Evolutionary conservation across 2,888 invertebrate genomes (phyloP), one percentile per base, ranked within the genome.

Genomic region (Chymomyza caudatula): DNA sequence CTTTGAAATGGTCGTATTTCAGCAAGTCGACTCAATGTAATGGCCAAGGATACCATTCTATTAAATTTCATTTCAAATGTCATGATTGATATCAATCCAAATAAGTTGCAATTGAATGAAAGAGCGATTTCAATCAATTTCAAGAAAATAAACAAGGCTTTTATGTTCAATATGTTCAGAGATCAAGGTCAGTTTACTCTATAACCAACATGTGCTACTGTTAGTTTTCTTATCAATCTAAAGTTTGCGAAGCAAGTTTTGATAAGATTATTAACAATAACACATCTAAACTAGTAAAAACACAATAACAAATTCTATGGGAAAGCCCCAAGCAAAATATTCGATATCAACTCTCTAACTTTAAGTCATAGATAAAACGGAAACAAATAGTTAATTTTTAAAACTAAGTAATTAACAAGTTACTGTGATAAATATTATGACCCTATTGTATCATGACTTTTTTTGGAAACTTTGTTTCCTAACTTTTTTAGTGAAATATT

Each of bases 331-430:
- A 6, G n/a, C 29, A 63, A 60, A 63, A 59, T 3, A 3, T 11
- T 5, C 2, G 11, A 1, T 37, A 37, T 8, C 29, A 37, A 37
- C 11, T 11, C 4, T 37, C 11, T 37, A 11, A 37, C 11, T 37
- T 37, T 37, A 37, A 13, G 37, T 37, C 25, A 60, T 52, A 52
- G 60, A 52, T 20, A 37, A 2, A 60, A 60, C 51, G 8, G 22
- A 52, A 22, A 52, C 15, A 11, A 60, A 13, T 20, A 56, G 19
- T 11, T 13, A 44, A 1, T 22, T 55, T 6, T 6, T 29, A 55
- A 55, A n/a, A 37, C 22, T 51, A 22, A 25, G 8, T n/a, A 51
- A 51, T 22, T 37, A 51, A 8, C 37, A 15, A 42, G 37, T 59
- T 11, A 15, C 1, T 51, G 20, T 58, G 44, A 13, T 17, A 3